Percentiles rank a stretch among this genome's conserved stretches.
Evolutionary conservation across 2,888 invertebrate genomes (phyloP).

Genomic region (Atrina japonica): DNA sequence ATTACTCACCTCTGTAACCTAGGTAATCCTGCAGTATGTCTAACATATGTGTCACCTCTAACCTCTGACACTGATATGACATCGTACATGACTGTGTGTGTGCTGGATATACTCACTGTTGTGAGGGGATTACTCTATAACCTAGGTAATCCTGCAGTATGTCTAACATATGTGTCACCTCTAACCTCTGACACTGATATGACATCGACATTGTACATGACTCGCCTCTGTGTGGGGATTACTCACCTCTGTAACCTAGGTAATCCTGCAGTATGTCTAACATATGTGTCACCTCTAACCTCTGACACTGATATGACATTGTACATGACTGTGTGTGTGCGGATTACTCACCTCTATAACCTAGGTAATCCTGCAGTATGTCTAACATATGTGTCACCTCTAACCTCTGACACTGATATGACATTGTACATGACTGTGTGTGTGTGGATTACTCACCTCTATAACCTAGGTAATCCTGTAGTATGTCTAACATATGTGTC

Average conservation of each 20-base stretch:
- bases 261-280: constrained; percentile 81
- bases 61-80: no score
- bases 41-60: constrained; percentile 81
- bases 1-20: constrained; percentile 73
- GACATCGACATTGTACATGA: no score
- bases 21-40: constrained; percentile 81
- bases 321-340: no score
- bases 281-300: constrained; percentile 81
- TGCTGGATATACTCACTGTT: no score
- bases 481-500: constrained; percentile 80
- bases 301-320: no score
- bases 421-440: no score
- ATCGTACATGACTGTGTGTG: no score
- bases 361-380: constrained; percentile 81
- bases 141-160: constrained; percentile 81
- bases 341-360: constrained; percentile 74
- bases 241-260: constrained; percentile 77
- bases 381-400: constrained; percentile 81
- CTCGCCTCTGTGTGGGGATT: no score
- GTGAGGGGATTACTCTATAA: no score
- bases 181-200: no score
- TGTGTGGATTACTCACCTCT: constrained; percentile 73
- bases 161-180: constrained; percentile 80
- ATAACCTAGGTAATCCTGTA: constrained; percentile 80
- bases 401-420: no score